Base-by-base conservation (phyloP, 1,140 invertebrate genomes). In the Steinernema khuongi region DNA sequence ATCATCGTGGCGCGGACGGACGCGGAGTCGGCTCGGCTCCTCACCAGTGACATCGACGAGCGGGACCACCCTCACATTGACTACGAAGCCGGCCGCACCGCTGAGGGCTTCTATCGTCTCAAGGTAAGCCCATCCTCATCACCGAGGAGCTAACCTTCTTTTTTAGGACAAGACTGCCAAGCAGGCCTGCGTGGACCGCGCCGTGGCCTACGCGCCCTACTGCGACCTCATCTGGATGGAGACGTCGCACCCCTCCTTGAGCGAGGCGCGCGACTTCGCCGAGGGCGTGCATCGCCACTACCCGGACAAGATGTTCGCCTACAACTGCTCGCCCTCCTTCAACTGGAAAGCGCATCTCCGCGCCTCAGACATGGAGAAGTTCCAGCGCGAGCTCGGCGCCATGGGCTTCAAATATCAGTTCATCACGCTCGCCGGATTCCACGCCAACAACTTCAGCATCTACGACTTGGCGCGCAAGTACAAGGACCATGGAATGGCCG, bases 361-460 rank as follows among this genome's bases (percentile, higher is more conserved):
- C 32, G 78, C 81, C 43, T 26, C 32, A 1, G 82, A 83, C 50
- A 86, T 86, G 80, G 84, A 83, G 70, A 85, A 86, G 66, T 86
- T 87, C 85, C 85, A 86, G 72, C 74, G 77, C 28, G 81, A 86
- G 76, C 77, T 86, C 22, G 85, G 83, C 14, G 78, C 77, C 19
- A 85, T 87, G 86, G 85, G 85, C 41, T 86, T 86, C 81, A 87
- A 86, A 74, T 86, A 83, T 71, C 85, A 86, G 76, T 86, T 86
- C 78, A 87, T 86, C 68, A 87, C 85, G 11, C 75, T 86, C 28
- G 85, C 85, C 66, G 85, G 85, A 71, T 87, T 85, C 80, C 85
- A 86, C 72, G 79, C 85, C 33, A 82, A 86, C 75, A 86, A 83
- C 74, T 87, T 85, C 72, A 72, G 74, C 33, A 86, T 87, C 71